These are phyloP conservation scores for Loriculus beryllinus DNA, from an alignment of 2,797 vertebrate species.

Conservation along the genomic window DNA sequence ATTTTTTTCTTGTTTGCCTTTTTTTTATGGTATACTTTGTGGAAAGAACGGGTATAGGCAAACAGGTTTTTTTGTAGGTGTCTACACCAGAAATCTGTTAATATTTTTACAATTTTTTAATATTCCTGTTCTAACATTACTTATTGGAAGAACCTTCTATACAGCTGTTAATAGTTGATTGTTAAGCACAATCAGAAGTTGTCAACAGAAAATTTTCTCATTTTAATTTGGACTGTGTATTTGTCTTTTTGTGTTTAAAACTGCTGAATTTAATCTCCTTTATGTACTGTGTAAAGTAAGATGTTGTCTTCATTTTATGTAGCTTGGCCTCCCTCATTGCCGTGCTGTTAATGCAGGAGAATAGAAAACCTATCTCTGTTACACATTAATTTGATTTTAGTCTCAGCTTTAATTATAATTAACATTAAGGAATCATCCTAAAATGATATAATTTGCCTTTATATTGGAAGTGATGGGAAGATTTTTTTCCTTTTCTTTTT, in stretches of 20 bases:
- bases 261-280: background rate
- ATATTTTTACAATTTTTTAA: background rate
- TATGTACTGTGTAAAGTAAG: background rate
- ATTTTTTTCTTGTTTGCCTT: background rate
- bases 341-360: background rate
- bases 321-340: background rate
- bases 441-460: background rate
- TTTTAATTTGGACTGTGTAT: background rate
- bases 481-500: background rate
- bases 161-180: background rate
- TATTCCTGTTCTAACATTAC: background rate
- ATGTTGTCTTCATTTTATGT: background rate
- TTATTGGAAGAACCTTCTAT: background rate
- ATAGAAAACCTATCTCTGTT: background rate
- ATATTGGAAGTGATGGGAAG: background rate
- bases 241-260: background rate
- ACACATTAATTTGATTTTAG: background rate
- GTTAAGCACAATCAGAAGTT: background rate
- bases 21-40: background rate
- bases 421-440: background rate
- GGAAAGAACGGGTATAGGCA: background rate
- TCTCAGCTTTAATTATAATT: background rate
- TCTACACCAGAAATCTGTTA: background rate
- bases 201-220: background rate
- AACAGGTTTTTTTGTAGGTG: background rate